phyloP scores from a whole-genome alignment of 2,113 vertebrate species.

The Egretta garzetta region DNA sequence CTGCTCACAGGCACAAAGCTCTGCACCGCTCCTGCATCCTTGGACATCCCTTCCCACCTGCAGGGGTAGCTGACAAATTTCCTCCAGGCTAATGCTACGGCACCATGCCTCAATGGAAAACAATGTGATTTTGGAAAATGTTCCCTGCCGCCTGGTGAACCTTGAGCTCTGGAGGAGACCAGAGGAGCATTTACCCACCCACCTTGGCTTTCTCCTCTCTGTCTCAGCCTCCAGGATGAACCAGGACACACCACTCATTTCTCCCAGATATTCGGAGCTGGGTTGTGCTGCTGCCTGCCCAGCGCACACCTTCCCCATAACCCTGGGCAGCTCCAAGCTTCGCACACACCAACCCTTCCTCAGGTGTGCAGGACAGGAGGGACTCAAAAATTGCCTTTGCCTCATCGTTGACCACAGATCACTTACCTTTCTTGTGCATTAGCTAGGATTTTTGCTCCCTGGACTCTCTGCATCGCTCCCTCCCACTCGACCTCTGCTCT shows the following conservation, averaged over 20 bases:
- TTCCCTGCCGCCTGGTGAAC: neutral
- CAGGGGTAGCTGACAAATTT: neutral
- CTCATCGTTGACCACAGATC: neutral
- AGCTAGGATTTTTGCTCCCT: neutral
- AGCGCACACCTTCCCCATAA: neutral
- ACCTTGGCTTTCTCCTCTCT: neutral
- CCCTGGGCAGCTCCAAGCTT: neutral
- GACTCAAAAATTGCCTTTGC: neutral
- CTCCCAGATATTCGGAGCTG: neutral
- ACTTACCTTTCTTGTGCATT: neutral
- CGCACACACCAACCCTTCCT: neutral
- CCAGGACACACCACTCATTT: neutral
- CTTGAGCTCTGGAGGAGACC: neutral
- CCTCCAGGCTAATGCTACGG: neutral
- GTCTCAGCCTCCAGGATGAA: rapidly evolving
- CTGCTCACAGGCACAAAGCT: neutral
- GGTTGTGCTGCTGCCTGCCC: neutral
- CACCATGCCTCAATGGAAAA: neutral
- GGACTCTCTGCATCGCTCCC: neutral
- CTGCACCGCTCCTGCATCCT: neutral
- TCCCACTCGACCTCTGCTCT: neutral
- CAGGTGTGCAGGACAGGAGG: rapidly evolving
- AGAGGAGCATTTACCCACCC: neutral
- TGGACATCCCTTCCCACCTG: neutral
- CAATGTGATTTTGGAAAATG: neutral